These are phyloP conservation scores for Drosophila melanogaster DNA, from an alignment of 1,140 invertebrate genomes.

Conservation along the genomic window DNA sequence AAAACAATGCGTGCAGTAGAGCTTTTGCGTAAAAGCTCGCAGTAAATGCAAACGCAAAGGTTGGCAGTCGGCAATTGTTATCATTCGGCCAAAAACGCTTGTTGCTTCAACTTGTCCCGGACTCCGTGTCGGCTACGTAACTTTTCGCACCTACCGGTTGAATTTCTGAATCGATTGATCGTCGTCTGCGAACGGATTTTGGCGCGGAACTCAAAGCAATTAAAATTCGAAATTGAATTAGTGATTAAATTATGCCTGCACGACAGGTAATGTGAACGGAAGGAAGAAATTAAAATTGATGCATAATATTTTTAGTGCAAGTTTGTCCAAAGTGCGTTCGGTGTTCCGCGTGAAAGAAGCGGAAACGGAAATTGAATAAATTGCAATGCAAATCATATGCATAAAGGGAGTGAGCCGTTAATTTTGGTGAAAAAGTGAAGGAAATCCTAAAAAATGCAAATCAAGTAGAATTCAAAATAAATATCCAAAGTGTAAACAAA, in stretches of 20 bases:
- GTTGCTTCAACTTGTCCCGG: slow-evolving; percentile 57
- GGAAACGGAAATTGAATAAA: slow-evolving; percentile 4
- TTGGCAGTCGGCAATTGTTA: slow-evolving; percentile 52
- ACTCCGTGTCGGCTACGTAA: slow-evolving; percentile 22
- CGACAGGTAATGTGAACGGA: background rate
- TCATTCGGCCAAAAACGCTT: slow-evolving; percentile 65
- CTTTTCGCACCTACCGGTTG: background rate
- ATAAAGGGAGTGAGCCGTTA: background rate
- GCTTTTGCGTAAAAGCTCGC: slow-evolving; percentile 48
- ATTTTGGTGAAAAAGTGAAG: background rate
- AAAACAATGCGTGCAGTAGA: background rate
- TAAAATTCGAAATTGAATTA: background rate
- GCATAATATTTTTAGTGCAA: too few species aligned
- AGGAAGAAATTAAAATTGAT: too few species aligned
- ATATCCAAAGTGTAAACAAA: slow-evolving; percentile 11
- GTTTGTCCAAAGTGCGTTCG: background rate
- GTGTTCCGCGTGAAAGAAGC: background rate
- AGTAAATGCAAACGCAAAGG: slow-evolving; percentile 19
- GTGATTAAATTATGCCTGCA: background rate
- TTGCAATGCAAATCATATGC: background rate
- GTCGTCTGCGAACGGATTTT: background rate
- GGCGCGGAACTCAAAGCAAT: background rate
- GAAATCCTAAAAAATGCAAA: slow-evolving; percentile 8
- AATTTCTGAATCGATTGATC: background rate
- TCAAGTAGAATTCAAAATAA: slow-evolving; percentile 3